A percentile compares a stretch with the other conserved stretches of the same genome.
Evolutionary conservation across 2,797 vertebrate genomes (phyloP).

Genomic region (Typhlichthys subterraneus): DNA sequence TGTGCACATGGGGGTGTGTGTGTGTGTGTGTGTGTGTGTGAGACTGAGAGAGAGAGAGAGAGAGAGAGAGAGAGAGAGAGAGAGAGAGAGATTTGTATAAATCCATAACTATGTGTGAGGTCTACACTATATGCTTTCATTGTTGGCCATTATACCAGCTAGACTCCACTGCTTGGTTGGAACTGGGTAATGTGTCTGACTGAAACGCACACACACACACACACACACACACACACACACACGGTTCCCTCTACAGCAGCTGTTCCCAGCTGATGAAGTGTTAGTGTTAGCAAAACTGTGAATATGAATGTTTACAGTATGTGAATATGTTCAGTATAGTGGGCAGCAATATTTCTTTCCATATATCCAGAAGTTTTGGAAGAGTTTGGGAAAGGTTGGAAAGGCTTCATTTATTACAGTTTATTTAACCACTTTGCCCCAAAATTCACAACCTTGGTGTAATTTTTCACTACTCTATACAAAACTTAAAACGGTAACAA

Average conservation of each 20-base stretch:
- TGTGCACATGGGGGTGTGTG: conserved; percentile 1
- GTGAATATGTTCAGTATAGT: neutral
- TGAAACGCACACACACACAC: conserved; percentile 14
- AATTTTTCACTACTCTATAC: too few relatives aligned
- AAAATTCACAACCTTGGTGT: too few relatives aligned
- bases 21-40: neutral
- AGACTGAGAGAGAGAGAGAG: neutral
- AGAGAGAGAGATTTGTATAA: neutral
- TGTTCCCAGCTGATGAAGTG: conserved; percentile 11
- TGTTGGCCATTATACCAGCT: conserved; percentile 63
- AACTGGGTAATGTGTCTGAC: conserved; percentile 55
- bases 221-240: conserved; percentile 14
- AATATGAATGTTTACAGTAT: neutral
- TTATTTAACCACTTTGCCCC: neutral
- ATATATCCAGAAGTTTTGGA: neutral
- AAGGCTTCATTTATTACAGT: too few relatives aligned
- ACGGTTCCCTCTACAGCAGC: conserved; percentile 6
- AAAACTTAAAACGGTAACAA: too few relatives aligned
- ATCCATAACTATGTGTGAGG: conserved; percentile 54
- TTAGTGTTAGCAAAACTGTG: conserved; percentile 3
- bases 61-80: neutral
- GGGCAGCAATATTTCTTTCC: neutral
- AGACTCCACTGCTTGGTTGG: conserved; percentile 26
- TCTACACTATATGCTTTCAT: conserved; percentile 39
- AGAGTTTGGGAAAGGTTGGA: too few relatives aligned